These are phyloP conservation scores for Hormiphora californensis DNA, from an alignment of 37 sponge, comb jelly and placozoan genomes.

Conservation along the genomic window DNA sequence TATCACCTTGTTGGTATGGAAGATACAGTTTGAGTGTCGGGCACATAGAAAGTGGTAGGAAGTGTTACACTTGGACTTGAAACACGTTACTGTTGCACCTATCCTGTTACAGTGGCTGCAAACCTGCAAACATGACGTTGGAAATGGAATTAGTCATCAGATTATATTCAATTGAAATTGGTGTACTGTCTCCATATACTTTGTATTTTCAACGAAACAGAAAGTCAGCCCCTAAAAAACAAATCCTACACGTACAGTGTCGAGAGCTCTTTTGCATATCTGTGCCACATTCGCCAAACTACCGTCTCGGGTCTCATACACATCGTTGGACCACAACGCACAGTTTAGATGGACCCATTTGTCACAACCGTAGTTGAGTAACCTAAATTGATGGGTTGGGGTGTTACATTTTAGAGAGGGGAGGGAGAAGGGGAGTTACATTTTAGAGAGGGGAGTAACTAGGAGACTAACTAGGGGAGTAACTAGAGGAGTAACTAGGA, in stretches of 20 bases:
- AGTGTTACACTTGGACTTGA: not conserved
- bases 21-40: not conserved
- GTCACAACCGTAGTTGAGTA: constrained; percentile 1
- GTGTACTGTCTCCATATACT: no score
- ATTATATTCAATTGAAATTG: no score
- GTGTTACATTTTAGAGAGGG: not conserved
- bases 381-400: no score
- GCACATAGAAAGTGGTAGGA: constrained; percentile 19
- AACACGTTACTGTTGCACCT: constrained; percentile 6
- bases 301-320: constrained; percentile 41
- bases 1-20: constrained; percentile 28
- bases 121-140: no score
- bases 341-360: constrained; percentile 25
- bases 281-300: not conserved
- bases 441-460: not conserved
- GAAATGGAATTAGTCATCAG: no score
- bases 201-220: no score
- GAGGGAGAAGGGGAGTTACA: not conserved
- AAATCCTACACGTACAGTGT: not conserved
- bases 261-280: constrained; percentile 23
- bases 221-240: no score
- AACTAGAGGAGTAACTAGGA: no score
- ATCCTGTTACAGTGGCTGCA: constrained; percentile 11
- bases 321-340: constrained; percentile 38
- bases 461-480: no score